Evolutionary conservation across 2,797 vertebrate species (phyloP), one percentile per base, ranked within the genome.

Genomic region (Liparis tanakae): DNA sequence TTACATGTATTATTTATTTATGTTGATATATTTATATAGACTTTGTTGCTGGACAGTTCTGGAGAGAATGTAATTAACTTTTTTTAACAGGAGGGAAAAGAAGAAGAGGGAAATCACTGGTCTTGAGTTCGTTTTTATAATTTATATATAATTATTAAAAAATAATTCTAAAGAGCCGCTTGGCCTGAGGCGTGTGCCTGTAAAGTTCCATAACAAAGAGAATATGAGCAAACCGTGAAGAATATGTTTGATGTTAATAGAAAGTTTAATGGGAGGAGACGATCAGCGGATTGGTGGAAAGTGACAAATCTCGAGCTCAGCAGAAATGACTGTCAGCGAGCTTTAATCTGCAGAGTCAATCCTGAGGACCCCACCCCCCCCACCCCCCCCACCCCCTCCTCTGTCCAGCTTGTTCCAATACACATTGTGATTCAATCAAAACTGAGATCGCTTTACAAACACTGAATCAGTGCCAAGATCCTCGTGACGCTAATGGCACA

Each of bases 161-260:
- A 30, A 30, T 30, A 30, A 3, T 41, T 41, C 12, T 3, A 12
- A 41, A 41, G 39, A 41, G 8, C 68, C 57, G 39, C 54, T 74
- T 2, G 0, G 30, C 20, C 12, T 62, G 25, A 33, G 78, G 79
- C 69, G 10, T 30, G 18, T 60, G 58, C 36, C 58, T 22, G 9
- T 18, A 72, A 66, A 62, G 67, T 63, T 22, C 66, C 25, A 53
- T 70, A 73, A 76, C 48, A 71, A 67, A 78, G 65, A 71, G 54
- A 83, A 74, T 54, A 36, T 71, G 30, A 63, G 34, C 51, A 55
- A 78, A 68, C 48, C 59, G 55, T 53, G 54, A 69, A 75, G 78
- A 64, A 77, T 71, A 81, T 81, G 71, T 77, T 86, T 82, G 68
- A 83, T 80, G 59, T 69, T 78, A 74, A 76, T 67, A 43, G 59